Base-by-base conservation (phyloP, 2,797 vertebrate species). In the Gouania willdenowi region DNA sequence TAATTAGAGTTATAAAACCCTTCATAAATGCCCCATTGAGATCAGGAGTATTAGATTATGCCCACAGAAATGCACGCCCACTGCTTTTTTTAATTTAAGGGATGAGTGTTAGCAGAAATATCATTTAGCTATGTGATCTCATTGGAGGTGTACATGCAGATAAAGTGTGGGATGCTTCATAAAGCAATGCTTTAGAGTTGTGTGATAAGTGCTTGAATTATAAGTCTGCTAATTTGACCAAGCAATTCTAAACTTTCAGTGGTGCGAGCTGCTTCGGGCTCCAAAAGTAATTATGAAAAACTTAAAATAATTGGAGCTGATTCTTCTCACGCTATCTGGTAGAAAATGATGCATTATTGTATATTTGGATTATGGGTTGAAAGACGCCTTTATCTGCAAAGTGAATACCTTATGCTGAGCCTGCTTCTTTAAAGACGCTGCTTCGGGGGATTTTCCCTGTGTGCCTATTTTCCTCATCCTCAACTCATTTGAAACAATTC, bases 1-100 rank as follows among this genome's bases (percentile, higher is more conserved):
- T 89, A 88, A 90, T 90, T 89, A 86, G 77, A 87, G 79, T 87
- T 87, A 88, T 89, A 88, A 91, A 89, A 86, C 71, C 80, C 70
- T 65, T 77, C 51, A 67, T 88, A 87, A 90, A 88, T 85, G 83
- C 77, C 79, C 79, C 85, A 84, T 86, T 85, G 87, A 86, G 86
- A 86, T 79, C 59, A 66, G 61, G 61, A 79, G 73, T 81, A 82
- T 86, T 81, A 86, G 83, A 88, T 84, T 81, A 76, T 81, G 74
- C 86, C 80, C 84, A 75, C 65, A 73, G 81, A 81, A 89, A 87
- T 75, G 75, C 83, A 89, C 76, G 73, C 83, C 87, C 81, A 84
- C 84, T 83, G 86, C 70, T 85, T 85, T 89, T 84, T 88, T 87
- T 87, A 84, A 89, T 89, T 88, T 88, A 87, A 86, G 72, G 82